A percentile compares a stretch with the other conserved stretches of the same genome.
These are phyloP conservation scores for Mormyrops boulengeri DNA, from an alignment of 2,797 vertebrate species.

Conservation along the genomic window DNA sequence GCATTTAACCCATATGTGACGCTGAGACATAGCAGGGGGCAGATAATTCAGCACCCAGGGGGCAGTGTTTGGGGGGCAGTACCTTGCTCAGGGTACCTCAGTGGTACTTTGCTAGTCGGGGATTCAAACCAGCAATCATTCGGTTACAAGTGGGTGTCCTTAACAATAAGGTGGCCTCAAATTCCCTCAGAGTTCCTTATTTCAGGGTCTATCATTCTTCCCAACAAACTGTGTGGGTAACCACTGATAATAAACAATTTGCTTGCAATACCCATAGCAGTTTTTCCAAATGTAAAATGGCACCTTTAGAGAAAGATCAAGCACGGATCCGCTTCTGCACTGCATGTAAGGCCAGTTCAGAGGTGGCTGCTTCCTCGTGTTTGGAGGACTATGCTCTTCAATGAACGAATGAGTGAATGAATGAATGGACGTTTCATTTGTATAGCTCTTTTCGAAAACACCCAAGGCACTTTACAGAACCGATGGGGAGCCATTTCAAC, in stretches of 20 bases:
- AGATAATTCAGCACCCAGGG: neutral
- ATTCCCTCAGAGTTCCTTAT: neutral
- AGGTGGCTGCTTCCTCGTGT: neutral
- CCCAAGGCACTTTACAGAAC: neutral
- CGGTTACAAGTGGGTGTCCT: neutral
- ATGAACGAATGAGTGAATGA: neutral
- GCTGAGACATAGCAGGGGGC: neutral
- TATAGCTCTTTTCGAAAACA: neutral
- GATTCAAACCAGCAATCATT: neutral
- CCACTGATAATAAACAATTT: neutral
- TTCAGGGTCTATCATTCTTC: neutral
- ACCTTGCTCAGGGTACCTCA: neutral
- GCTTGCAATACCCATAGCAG: neutral
- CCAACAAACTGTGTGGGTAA: neutral
- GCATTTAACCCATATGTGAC: neutral
- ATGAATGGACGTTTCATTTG: neutral
- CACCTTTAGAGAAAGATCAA: constrained; percentile 11
- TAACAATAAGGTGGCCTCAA: neutral
- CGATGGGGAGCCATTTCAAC: neutral
- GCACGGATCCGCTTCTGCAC: neutral
- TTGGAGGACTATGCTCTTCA: neutral
- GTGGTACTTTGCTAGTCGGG: neutral
- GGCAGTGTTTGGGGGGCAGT: neutral
- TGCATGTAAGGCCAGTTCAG: neutral
- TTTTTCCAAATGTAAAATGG: neutral